Evolutionary conservation across 2,113 vertebrate genomes (phyloP).

Genomic region (Stegostoma tigrinum): DNA sequence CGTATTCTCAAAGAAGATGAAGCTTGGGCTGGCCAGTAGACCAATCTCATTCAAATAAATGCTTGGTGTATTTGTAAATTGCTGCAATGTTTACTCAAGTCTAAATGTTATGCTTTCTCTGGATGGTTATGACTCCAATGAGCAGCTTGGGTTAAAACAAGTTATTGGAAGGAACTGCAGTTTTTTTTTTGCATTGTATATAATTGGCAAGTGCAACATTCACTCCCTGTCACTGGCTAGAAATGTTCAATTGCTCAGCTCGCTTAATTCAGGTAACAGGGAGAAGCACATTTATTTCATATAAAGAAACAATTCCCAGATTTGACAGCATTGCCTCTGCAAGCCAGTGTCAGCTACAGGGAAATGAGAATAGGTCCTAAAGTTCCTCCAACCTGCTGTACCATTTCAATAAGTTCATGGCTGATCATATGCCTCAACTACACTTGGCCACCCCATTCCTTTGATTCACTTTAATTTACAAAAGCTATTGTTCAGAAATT

Average conservation of each 20-base stretch:
- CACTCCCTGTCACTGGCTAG: background rate
- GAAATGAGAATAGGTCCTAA: too few relatives aligned
- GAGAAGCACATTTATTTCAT: background rate
- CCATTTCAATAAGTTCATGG: too few relatives aligned
- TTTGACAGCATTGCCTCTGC: background rate
- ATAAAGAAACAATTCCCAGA: too few relatives aligned
- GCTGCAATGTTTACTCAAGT: background rate
- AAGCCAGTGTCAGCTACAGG: background rate
- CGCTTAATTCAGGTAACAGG: background rate
- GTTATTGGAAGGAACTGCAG: background rate
- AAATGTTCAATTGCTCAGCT: too few relatives aligned
- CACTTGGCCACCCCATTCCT: too few relatives aligned
- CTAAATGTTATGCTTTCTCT: background rate
- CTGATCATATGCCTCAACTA: too few relatives aligned
- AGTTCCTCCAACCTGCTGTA: too few relatives aligned
- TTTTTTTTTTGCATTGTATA: background rate
- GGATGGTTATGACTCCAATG: background rate
- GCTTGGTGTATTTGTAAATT: background rate
- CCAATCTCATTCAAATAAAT: background rate
- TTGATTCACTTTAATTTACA: too few relatives aligned
- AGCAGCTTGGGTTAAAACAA: background rate
- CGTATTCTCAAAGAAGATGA: background rate
- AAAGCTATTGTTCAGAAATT: too few relatives aligned
- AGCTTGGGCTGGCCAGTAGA: background rate
- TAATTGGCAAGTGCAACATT: background rate